Percentiles rank a stretch among this genome's conserved stretches.
phyloP scores from a whole-genome alignment of 2,797 vertebrate species.

The Eulemur rubriventer region DNA sequence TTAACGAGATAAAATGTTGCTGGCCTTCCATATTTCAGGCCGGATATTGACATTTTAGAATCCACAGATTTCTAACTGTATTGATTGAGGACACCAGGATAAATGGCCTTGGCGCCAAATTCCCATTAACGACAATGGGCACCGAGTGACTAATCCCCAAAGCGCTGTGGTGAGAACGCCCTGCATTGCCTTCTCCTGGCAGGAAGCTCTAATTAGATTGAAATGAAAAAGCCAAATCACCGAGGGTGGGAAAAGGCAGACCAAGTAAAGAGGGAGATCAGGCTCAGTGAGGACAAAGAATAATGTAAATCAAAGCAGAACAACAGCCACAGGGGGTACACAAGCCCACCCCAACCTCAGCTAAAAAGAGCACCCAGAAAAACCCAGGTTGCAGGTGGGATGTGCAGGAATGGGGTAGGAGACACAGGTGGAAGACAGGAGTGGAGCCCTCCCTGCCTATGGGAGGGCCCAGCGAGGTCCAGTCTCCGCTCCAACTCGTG shows the following conservation, averaged over 20 bases:
- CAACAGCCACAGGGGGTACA: accelerated
- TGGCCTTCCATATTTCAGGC: slow-evolving; percentile 34
- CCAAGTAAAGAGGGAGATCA: neutral
- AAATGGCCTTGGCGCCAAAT: slow-evolving; percentile 69
- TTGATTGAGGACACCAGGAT: slow-evolving; percentile 72
- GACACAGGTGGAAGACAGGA: accelerated
- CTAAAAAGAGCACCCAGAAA: neutral
- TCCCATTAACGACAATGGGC: slow-evolving; percentile 62
- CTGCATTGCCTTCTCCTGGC: slow-evolving; percentile 48
- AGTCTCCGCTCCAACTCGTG: neutral
- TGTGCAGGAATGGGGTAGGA: accelerated
- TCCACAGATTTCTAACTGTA: slow-evolving; percentile 67
- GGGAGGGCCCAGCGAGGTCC: too few relatives aligned
- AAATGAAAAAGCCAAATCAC: slow-evolving; percentile 68
- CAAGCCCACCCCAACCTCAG: accelerated
- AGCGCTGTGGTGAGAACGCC: slow-evolving; percentile 41
- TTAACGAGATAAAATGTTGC: slow-evolving; percentile 69
- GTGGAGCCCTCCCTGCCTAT: neutral
- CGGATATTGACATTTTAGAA: slow-evolving; percentile 59
- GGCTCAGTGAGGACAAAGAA: neutral
- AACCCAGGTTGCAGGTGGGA: accelerated
- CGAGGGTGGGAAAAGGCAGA: slow-evolving; percentile 22
- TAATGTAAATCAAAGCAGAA: neutral
- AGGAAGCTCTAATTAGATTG: slow-evolving; percentile 59
- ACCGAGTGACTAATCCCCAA: slow-evolving; percentile 59